These are phyloP conservation scores for Melinaea marsaeus DNA, from an alignment of 2,888 invertebrate genomes.

Conservation along the genomic window DNA sequence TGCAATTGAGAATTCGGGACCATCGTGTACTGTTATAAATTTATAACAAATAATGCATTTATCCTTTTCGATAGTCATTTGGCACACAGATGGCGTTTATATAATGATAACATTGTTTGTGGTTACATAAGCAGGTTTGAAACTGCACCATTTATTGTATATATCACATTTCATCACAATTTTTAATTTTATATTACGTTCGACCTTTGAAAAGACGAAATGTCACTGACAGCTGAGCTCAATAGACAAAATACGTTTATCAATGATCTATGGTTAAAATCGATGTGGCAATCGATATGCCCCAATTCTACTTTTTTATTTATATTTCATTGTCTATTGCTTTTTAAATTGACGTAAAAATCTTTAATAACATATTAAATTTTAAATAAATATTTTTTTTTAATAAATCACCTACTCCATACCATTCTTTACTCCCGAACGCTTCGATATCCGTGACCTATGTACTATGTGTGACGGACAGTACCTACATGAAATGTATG, in stretches of 20 bases:
- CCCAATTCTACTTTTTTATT: conserved; percentile 12
- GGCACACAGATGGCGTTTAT: conserved; percentile 2
- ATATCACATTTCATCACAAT: conserved; percentile 36
- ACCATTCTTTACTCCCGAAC: conserved; percentile 17
- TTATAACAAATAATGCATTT: conserved; percentile 19
- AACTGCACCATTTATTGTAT: conserved; percentile 12
- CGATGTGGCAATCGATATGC: conserved; percentile 56
- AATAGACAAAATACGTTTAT: conserved; percentile 55
- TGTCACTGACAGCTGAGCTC: conserved; percentile 72
- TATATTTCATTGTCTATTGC: conserved; percentile 3
- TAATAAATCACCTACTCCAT: conserved; percentile 19
- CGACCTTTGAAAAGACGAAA: conserved; percentile 49
- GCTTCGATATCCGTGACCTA: conserved; percentile 10
- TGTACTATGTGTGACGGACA: conserved; percentile 20
- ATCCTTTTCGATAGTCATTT: conserved; percentile 15
- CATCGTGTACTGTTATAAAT: conserved; percentile 46
- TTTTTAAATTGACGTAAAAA: background rate
- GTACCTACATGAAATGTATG: conserved; percentile 40
- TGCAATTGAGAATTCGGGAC: conserved; percentile 69
- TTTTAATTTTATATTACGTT: conserved; percentile 42
- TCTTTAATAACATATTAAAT: background rate
- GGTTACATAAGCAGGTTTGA: conserved; percentile 13
- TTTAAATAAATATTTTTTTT: background rate
- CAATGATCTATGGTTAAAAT: conserved; percentile 62
- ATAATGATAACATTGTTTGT: conserved; percentile 16